Conservation (phyloP, 2,888 invertebrate genomes). For the Thera britannica region DNA sequence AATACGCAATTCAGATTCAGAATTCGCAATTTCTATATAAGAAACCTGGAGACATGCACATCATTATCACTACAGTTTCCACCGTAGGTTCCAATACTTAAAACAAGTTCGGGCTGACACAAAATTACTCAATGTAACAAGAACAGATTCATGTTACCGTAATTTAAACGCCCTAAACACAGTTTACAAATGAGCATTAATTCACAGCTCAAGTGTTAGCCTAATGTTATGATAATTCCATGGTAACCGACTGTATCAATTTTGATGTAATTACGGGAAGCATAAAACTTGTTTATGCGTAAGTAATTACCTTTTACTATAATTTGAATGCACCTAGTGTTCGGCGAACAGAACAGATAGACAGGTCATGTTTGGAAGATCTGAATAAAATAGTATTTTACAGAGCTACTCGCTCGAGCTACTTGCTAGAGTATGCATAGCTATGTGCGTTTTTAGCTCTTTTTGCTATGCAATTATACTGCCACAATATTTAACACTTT, state of each 20-base stretch:
- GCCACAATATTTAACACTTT: no score
- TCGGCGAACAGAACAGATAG: slow-evolving; percentile 2
- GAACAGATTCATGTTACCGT: slow-evolving; percentile 49
- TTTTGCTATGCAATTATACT: no score
- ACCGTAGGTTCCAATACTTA: not conserved
- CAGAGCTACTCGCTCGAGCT: no score
- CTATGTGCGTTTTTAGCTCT: no score
- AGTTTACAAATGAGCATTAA: slow-evolving; percentile 52
- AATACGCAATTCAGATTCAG: no score
- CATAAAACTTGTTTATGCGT: slow-evolving; percentile 28
- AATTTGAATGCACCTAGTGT: slow-evolving; percentile 27
- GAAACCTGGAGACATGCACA: no score
- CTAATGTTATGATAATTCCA: slow-evolving; percentile 51
- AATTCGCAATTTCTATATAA: no score
- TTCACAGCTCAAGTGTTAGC: slow-evolving; percentile 45
- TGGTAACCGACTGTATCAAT: slow-evolving; percentile 35
- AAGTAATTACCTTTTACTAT: slow-evolving; percentile 24
- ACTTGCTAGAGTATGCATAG: no score
- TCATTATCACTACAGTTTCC: no score
- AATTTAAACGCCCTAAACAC: slow-evolving; percentile 57
- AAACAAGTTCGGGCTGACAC: slow-evolving; percentile 42
- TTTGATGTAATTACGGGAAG: slow-evolving; percentile 35
- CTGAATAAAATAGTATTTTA: not conserved
- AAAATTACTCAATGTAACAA: slow-evolving; percentile 65
- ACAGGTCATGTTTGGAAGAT: not conserved